A percentile compares a stretch with the other conserved stretches of the same genome.
Evolutionary conservation across 2,888 invertebrate genomes (phyloP).

Genomic region (Luperina testacea): DNA sequence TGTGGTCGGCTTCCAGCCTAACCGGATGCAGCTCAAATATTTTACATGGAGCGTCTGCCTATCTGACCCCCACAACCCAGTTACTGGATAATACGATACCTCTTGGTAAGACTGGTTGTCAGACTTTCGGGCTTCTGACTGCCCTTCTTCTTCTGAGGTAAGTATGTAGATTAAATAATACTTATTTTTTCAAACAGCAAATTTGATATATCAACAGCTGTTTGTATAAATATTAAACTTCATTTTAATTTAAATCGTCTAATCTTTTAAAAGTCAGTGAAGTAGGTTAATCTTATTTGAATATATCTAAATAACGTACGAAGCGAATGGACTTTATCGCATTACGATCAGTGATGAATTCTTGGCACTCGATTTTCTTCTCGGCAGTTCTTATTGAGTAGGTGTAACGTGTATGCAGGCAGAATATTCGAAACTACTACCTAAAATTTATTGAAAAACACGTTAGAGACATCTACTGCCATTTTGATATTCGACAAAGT

Average conservation of each 20-base stretch:
- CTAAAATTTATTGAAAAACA: not conserved
- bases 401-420: not conserved
- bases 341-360: slow-evolving; percentile 51
- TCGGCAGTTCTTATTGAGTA: slow-evolving; percentile 25
- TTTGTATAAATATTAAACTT: not conserved
- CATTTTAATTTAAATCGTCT: not conserved
- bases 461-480: not conserved
- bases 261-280: not conserved
- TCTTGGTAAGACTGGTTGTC: too few relatives aligned
- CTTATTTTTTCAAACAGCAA: too few relatives aligned
- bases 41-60: too few relatives aligned
- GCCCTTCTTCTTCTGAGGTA: too few relatives aligned
- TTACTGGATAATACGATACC: too few relatives aligned
- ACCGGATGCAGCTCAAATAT: too few relatives aligned
- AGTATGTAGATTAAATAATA: too few relatives aligned
- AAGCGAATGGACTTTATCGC: slow-evolving; percentile 23
- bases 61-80: too few relatives aligned
- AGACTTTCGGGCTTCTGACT: too few relatives aligned
- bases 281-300: slow-evolving; percentile 7
- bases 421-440: not conserved
- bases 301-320: slow-evolving; percentile 13
- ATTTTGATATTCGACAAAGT: not conserved
- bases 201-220: too few relatives aligned
- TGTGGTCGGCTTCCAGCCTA: too few relatives aligned
- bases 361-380: slow-evolving; percentile 52